phyloP scores from a whole-genome alignment of 2,888 invertebrate genomes.

The Thera obeliscata region DNA sequence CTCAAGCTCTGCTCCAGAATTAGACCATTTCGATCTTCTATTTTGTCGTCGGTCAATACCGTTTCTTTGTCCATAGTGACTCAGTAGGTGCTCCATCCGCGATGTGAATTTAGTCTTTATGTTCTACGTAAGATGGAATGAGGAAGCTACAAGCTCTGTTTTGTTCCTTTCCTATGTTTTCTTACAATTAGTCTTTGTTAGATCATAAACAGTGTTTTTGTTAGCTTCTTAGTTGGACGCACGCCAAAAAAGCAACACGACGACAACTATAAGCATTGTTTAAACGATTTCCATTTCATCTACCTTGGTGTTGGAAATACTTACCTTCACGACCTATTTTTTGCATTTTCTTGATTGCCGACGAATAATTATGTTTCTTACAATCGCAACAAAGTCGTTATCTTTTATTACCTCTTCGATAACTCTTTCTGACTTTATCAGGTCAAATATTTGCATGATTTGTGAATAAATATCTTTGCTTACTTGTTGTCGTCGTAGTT shows the following conservation, averaged over 20 bases:
- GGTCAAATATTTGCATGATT: no score
- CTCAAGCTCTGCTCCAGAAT: slow-evolving; percentile 42
- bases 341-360: neutral
- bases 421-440: neutral
- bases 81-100: slow-evolving; percentile 45
- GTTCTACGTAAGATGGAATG: slow-evolving; percentile 58
- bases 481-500: neutral
- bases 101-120: slow-evolving; percentile 48
- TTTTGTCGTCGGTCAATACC: slow-evolving; percentile 62
- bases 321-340: neutral
- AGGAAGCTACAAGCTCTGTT: slow-evolving; percentile 60
- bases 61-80: slow-evolving; percentile 60
- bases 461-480: neutral
- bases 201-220: slow-evolving; percentile 52
- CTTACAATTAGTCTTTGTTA: slow-evolving; percentile 58
- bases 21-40: slow-evolving; percentile 55
- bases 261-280: slow-evolving; percentile 21
- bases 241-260: slow-evolving; percentile 56
- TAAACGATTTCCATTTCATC: slow-evolving; percentile 12
- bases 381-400: slow-evolving; percentile 4
- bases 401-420: slow-evolving; percentile 1
- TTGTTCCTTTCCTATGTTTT: slow-evolving; percentile 53
- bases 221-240: slow-evolving; percentile 54
- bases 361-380: slow-evolving; percentile 2
- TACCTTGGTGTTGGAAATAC: neutral